Conservation (phyloP, 2,888 invertebrate genomes). For the Scrobipalpa costella region DNA sequence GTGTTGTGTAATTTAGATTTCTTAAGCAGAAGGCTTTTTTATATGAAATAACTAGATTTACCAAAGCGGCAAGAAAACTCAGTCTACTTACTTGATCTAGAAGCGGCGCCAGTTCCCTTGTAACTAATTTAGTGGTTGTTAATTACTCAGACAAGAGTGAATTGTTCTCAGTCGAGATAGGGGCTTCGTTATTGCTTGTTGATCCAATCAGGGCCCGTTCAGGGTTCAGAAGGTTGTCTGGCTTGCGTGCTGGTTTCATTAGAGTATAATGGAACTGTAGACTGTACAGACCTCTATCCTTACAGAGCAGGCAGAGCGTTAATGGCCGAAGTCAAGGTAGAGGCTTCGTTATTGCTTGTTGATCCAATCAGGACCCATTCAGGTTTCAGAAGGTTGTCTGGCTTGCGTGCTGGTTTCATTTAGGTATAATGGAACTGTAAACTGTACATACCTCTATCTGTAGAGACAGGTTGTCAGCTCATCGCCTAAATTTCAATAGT, state of each 20-base stretch:
- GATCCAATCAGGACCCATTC: conserved; percentile 11
- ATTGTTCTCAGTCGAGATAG: conserved; percentile 7
- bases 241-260: background rate
- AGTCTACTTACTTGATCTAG: background rate
- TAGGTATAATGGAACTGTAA: background rate
- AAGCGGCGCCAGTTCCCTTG: conserved; percentile 2
- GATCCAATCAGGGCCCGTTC: conserved; percentile 13
- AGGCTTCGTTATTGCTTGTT: background rate
- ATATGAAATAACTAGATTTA: too few relatives aligned
- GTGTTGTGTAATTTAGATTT: too few relatives aligned
- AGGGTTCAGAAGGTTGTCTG: conserved; percentile 7
- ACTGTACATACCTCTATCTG: too few relatives aligned
- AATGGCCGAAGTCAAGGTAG: background rate
- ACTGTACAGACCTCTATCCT: too few relatives aligned
- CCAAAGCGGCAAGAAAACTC: too few relatives aligned
- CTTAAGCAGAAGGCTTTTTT: too few relatives aligned
- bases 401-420: background rate
- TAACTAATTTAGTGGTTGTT: background rate
- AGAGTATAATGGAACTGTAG: too few relatives aligned
- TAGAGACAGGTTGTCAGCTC: too few relatives aligned
- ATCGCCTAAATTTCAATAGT: too few relatives aligned
- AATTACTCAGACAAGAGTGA: background rate
- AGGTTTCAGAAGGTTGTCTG: conserved; percentile 4
- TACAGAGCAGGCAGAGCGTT: too few relatives aligned
- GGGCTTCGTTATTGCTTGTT: background rate